phyloP scores from a whole-genome alignment of 2,888 invertebrate species.

The Cerastoderma edule region DNA sequence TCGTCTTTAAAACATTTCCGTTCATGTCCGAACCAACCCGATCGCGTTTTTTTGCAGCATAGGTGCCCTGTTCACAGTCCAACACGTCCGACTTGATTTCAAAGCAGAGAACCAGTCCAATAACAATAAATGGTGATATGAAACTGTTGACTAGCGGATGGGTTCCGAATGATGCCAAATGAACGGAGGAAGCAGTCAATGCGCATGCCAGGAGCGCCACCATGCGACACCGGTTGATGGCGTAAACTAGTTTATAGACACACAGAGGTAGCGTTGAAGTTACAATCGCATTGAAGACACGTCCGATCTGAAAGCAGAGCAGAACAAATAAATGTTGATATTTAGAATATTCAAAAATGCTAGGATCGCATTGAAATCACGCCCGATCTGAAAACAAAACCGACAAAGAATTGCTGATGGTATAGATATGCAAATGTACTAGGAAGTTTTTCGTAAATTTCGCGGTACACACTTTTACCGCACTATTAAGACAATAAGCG shows the following conservation, averaged over 20 bases:
- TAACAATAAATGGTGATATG: conserved; percentile 69
- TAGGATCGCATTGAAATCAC: no score
- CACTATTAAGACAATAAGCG: background rate
- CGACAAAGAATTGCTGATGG: background rate
- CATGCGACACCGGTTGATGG: conserved; percentile 63
- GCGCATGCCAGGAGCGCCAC: conserved; percentile 65
- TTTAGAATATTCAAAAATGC: background rate
- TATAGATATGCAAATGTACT: background rate
- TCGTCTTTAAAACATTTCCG: background rate
- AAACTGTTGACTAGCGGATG: conserved; percentile 78
- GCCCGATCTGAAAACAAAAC: background rate
- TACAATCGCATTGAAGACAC: conserved; percentile 62
- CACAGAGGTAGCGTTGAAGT: conserved; percentile 69
- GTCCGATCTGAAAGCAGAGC: conserved; percentile 64
- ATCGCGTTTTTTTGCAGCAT: no score
- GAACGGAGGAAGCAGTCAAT: conserved; percentile 64
- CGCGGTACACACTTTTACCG: background rate
- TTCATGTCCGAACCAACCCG: background rate
- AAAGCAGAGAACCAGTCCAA: conserved; percentile 37
- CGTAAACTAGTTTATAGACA: conserved; percentile 63
- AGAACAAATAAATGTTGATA: background rate
- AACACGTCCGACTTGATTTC: background rate
- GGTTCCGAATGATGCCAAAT: conserved; percentile 72
- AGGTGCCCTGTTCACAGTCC: no score
- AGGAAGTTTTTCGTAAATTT: background rate